phyloP scores from a whole-genome alignment of 2,797 vertebrate species.

The Ibycter americanus region DNA sequence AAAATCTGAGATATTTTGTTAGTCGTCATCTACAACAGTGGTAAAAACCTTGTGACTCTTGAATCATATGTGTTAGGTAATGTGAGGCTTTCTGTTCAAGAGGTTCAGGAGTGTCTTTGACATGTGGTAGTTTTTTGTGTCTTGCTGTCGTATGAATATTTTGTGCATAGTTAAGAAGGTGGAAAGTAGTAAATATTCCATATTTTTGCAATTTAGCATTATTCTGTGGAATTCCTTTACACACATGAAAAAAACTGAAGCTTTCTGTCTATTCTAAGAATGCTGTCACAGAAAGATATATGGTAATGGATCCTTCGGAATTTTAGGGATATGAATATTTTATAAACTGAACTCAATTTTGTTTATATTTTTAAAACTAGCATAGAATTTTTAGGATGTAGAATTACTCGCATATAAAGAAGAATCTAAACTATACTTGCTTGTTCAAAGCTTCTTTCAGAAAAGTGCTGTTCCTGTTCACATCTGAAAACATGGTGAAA shows the following conservation, averaged over 20 bases:
- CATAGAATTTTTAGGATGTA: not conserved
- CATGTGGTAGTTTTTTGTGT: not conserved
- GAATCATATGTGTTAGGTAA: not conserved
- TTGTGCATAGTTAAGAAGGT: not conserved
- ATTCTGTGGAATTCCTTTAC: not conserved
- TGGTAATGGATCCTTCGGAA: not conserved
- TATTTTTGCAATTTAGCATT: not conserved
- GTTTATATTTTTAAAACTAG: not conserved
- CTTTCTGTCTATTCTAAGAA: not conserved
- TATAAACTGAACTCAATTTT: not conserved
- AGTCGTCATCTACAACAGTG: not conserved
- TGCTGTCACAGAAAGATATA: not conserved
- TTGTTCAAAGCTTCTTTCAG: not conserved
- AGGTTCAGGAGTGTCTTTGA: not conserved
- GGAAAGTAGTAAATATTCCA: not conserved
- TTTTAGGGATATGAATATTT: not conserved
- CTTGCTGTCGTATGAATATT: not conserved
- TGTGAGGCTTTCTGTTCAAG: not conserved
- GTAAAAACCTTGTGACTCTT: not conserved
- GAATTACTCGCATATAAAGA: not conserved
- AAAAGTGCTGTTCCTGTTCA: not conserved
- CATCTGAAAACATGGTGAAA: not conserved
- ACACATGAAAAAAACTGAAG: fast-evolving
- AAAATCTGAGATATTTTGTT: not conserved
- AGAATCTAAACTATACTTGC: not conserved